These are phyloP conservation scores for Congeria kusceri DNA, from an alignment of 2,888 invertebrate genomes.

Conservation along the genomic window DNA sequence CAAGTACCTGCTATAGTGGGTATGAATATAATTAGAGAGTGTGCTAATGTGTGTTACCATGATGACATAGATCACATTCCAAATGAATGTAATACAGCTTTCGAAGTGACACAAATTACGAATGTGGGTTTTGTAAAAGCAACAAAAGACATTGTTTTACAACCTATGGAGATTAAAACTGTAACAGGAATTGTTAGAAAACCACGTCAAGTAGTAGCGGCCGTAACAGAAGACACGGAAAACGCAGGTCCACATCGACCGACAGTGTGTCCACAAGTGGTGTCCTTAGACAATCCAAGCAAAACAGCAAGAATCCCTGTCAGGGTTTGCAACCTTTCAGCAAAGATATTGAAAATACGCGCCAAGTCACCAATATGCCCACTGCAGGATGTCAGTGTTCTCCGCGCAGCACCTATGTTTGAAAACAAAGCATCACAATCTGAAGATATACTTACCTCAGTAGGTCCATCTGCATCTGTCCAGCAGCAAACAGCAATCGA, in stretches of 20 bases:
- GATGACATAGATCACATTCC: neutral
- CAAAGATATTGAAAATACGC: conserved; percentile 13
- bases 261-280: conserved; percentile 24
- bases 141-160: conserved; percentile 7
- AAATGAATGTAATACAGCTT: conserved; percentile 21
- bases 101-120: neutral
- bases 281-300: conserved; percentile 2
- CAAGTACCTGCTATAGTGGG: conserved; percentile 8
- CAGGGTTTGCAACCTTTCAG: conserved; percentile 16
- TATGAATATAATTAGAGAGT: conserved; percentile 6
- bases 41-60: neutral
- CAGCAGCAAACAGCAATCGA: conserved; percentile 5
- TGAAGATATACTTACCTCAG: neutral
- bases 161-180: conserved; percentile 23
- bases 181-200: conserved; percentile 17
- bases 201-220: neutral
- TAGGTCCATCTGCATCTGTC: neutral
- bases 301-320: conserved; percentile 33
- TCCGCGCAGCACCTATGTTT: conserved; percentile 3
- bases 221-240: conserved; percentile 17
- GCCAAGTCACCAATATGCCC: conserved; percentile 13
- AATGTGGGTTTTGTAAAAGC: conserved; percentile 21
- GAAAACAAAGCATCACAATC: neutral
- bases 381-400: conserved; percentile 18
- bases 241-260: neutral